Evolutionary conservation across 2,888 invertebrate genomes (phyloP).

Genomic region (Troides helena): DNA sequence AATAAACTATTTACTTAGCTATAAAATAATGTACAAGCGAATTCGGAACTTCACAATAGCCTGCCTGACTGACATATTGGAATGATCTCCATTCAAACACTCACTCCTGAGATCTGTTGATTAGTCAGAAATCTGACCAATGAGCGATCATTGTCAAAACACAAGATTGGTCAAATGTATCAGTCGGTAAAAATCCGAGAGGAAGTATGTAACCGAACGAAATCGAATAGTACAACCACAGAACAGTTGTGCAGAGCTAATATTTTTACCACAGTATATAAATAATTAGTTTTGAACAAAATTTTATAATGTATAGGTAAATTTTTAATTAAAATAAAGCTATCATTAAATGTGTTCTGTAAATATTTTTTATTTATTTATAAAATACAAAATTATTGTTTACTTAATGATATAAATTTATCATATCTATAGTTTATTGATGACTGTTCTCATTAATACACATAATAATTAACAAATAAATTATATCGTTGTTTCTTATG

Average conservation of each 20-base stretch:
- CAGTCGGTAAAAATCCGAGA: constrained; percentile 21
- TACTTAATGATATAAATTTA: no score
- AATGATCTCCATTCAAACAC: constrained; percentile 39
- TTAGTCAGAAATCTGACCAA: constrained; percentile 25
- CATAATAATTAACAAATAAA: no score
- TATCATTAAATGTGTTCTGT: no score
- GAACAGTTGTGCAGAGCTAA: background rate
- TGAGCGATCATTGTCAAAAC: constrained; percentile 26
- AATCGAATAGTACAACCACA: constrained; percentile 16
- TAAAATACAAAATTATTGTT: no score
- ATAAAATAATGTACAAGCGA: constrained; percentile 50
- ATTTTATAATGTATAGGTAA: no score
- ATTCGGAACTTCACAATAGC: constrained; percentile 46
- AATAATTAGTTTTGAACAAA: no score
- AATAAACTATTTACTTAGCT: constrained; percentile 49
- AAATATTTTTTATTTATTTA: no score
- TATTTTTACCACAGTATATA: no score
- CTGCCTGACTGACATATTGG: constrained; percentile 74
- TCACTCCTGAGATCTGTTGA: constrained; percentile 21
- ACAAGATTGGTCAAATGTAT: constrained; percentile 21
- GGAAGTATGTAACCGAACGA: constrained; percentile 14
- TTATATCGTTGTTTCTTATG: no score
- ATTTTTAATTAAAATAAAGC: no score
- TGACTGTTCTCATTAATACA: no score
- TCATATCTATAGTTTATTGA: no score